A percentile compares a stretch with the other conserved stretches of the same genome.
Evolutionary conservation across 2,888 invertebrate species (phyloP).

Genomic region (Sphaeridia pumilis): DNA sequence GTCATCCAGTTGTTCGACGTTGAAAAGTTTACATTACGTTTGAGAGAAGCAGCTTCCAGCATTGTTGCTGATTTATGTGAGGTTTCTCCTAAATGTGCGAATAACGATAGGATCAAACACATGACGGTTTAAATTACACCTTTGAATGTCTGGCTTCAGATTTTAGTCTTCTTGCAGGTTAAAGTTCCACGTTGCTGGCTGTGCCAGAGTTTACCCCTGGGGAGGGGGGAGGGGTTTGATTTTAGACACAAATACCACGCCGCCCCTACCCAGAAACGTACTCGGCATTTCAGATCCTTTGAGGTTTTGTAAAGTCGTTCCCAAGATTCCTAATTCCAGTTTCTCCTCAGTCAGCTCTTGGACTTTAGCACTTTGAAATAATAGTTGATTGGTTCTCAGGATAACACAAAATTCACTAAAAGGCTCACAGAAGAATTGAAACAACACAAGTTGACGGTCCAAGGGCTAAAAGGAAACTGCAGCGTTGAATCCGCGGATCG

Average conservation of each 20-base stretch:
- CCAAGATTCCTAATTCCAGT: too few species aligned
- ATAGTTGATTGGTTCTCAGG: neutral
- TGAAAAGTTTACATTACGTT: too few species aligned
- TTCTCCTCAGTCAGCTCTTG: too few species aligned
- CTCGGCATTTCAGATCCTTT: too few species aligned
- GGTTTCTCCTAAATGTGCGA: too few species aligned
- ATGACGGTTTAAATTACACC: too few species aligned
- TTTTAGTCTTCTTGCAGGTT: neutral
- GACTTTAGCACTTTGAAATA: neutral
- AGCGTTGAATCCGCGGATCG: slow-evolving; percentile 4
- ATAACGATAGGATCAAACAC: too few species aligned
- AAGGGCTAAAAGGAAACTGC: slow-evolving; percentile 12
- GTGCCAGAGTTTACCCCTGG: slow-evolving; percentile 24
- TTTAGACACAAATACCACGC: slow-evolving; percentile 19
- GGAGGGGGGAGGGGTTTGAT: slow-evolving; percentile 36
- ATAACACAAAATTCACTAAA: neutral
- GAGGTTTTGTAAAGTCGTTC: too few species aligned
- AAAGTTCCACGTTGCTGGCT: slow-evolving; percentile 1
- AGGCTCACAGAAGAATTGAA: slow-evolving; percentile 28
- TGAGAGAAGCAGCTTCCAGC: too few species aligned
- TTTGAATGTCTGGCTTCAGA: too few species aligned
- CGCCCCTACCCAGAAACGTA: slow-evolving; percentile 22
- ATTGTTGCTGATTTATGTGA: too few species aligned
- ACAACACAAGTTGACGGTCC: slow-evolving; percentile 22
- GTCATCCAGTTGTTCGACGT: too few species aligned